Evolutionary conservation across 2,113 vertebrate genomes (phyloP), one percentile per base, ranked within the genome.

Genomic region (Saimiri boliviensis): DNA sequence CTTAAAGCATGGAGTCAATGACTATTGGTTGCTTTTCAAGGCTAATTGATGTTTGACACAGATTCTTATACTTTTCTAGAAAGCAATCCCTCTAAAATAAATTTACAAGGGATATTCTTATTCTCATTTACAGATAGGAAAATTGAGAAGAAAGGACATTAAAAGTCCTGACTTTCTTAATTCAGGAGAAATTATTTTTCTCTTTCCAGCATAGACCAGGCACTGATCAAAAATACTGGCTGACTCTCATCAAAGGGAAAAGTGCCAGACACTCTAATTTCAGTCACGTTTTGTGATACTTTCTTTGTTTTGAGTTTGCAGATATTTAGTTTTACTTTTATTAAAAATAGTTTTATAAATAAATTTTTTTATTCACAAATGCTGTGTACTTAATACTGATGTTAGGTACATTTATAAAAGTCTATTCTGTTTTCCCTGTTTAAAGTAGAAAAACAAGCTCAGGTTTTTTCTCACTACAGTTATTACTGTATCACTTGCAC

Each of bases 281-380:
- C 32, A 30, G 27, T 63, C 12, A 63, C 12, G 6, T 81, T 88
- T 80, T 76, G 30, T 47, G 25, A 91, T 52, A n/a, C 2, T 23
- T 60, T 80, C 13, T 42, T 89, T 76, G 19, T 91, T 76, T 37
- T 35, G 32, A 49, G 16, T 52, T n/a, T 88, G 8, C 83, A 49
- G 83, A 60, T 71, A 83, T 60, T 96, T 76, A 45, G 63, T 83
- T 80, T 63, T 49, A 86, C 13, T 76, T 80, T 93, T 71, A 74
- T 86, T 82, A 63, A 88, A 96, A 94, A 87, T 40, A 66, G 58
- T 52, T 88, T 85, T 79, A 25, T 79, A 58, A 83, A 11, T 54
- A 56, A 74, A 9, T 68, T 82, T 77, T 13, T 68, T 68, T 79
- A 21, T 83, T 77, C 16, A 94, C 23, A 56, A 60, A 49, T 92